phyloP scores from a whole-genome alignment of 2,797 vertebrate species.

The Anas acuta region DNA sequence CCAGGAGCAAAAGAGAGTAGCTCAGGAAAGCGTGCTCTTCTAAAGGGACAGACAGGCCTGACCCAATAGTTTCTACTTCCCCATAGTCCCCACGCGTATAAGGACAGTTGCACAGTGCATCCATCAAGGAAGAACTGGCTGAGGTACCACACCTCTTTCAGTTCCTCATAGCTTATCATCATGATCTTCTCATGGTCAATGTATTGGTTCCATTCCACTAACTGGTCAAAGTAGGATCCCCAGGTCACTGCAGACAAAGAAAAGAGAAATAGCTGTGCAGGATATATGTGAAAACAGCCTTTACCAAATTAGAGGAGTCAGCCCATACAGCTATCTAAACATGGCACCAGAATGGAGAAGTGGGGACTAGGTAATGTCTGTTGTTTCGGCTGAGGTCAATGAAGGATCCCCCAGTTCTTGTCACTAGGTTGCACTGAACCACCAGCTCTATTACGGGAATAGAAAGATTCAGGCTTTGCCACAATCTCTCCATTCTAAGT shows the following conservation, averaged over 20 bases:
- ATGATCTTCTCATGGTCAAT: constrained; percentile 75
- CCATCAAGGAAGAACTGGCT: neutral
- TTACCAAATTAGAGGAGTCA: neutral
- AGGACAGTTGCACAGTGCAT: neutral
- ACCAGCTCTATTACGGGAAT: neutral
- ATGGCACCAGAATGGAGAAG: neutral
- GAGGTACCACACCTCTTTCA: constrained; percentile 77
- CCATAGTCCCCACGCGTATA: neutral
- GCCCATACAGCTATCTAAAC: neutral
- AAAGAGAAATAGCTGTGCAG: neutral
- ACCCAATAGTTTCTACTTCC: neutral
- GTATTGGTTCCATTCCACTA: constrained; percentile 80
- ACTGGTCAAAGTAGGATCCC: constrained; percentile 82
- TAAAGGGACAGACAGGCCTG: neutral
- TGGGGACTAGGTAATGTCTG: neutral
- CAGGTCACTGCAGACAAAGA: constrained; percentile 72
- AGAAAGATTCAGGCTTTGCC: neutral
- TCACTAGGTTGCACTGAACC: neutral
- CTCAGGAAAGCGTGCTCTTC: neutral
- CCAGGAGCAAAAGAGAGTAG: neutral
- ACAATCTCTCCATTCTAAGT: neutral
- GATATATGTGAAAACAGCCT: neutral
- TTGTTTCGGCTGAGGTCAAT: neutral
- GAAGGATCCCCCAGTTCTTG: neutral
- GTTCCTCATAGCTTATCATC: constrained; percentile 80